Conservation (phyloP, 2,113 vertebrate genomes). For the Grus americana region DNA sequence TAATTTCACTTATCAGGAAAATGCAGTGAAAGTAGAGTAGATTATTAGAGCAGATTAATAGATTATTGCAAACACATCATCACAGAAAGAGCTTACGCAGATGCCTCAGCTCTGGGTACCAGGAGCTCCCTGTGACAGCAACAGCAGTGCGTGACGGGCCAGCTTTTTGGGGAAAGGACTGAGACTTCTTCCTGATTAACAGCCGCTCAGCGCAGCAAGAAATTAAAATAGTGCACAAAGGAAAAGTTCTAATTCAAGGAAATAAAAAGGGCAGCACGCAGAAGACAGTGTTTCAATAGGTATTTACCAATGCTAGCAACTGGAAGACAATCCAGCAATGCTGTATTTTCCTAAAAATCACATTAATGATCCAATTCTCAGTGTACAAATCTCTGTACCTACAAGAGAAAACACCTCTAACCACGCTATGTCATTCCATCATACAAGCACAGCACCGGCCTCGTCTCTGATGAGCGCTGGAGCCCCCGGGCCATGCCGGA, state of each 20-base stretch:
- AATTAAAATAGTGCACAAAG: not conserved
- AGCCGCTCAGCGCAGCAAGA: not conserved
- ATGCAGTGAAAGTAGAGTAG: not conserved
- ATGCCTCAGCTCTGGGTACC: not conserved
- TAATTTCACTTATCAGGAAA: slow-evolving; percentile 17
- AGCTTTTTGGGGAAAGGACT: not conserved
- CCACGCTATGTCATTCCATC: fast-evolving
- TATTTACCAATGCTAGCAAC: not conserved
- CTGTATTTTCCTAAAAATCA: not conserved
- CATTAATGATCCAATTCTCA: not conserved
- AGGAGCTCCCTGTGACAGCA: not conserved
- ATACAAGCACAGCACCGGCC: fast-evolving
- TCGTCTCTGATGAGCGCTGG: fast-evolving
- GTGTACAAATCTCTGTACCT: not conserved
- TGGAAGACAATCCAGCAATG: not conserved
- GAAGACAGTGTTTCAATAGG: not conserved
- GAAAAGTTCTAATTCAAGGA: not conserved
- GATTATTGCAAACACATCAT: not conserved
- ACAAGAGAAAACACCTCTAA: not conserved
- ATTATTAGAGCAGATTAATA: slow-evolving; percentile 7
- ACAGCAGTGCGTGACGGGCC: fast-evolving
- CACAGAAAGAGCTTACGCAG: not conserved
- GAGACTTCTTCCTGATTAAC: not conserved
- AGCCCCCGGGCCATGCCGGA: not conserved
- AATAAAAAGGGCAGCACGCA: not conserved